Conservation (phyloP, 2,797 vertebrate species). For the Spea hammondii region DNA sequence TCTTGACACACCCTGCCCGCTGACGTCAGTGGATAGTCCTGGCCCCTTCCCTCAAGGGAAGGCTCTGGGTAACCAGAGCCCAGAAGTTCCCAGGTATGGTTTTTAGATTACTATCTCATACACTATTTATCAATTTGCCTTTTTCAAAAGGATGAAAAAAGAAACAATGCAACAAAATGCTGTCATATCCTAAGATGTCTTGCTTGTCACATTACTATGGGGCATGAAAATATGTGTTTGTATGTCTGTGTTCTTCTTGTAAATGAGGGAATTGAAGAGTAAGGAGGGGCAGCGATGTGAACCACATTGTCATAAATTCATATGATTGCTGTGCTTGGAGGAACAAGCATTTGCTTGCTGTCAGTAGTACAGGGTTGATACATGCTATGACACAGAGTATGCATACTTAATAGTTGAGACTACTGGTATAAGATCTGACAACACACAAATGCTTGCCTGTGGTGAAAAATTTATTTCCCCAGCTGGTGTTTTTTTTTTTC, state of each 20-base stretch:
- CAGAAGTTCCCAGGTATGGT: no score
- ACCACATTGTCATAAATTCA: constrained; percentile 32
- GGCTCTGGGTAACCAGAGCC: no score
- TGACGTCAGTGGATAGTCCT: no score
- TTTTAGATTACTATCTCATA: no score
- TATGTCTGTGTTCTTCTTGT: constrained; percentile 8
- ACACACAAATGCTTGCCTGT: not conserved
- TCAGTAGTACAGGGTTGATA: constrained; percentile 18
- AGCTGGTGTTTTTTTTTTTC: not conserved
- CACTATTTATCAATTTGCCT: no score
- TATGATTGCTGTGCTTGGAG: constrained; percentile 42
- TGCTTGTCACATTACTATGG: constrained; percentile 9
- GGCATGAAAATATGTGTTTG: not conserved
- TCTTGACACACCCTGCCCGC: no score
- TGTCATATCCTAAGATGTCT: not conserved
- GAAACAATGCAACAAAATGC: no score
- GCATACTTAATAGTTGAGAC: not conserved
- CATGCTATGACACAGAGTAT: constrained; percentile 2
- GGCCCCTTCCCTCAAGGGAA: no score
- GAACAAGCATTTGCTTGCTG: constrained; percentile 20
- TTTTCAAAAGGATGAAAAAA: no score
- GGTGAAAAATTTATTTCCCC: not conserved
- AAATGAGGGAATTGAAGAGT: constrained; percentile 15
- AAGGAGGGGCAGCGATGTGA: constrained; percentile 23
- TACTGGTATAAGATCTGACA: not conserved